These are phyloP conservation scores for Nannobrachium achirus DNA, from an alignment of 2,113 vertebrate genomes.

Conservation along the genomic window DNA sequence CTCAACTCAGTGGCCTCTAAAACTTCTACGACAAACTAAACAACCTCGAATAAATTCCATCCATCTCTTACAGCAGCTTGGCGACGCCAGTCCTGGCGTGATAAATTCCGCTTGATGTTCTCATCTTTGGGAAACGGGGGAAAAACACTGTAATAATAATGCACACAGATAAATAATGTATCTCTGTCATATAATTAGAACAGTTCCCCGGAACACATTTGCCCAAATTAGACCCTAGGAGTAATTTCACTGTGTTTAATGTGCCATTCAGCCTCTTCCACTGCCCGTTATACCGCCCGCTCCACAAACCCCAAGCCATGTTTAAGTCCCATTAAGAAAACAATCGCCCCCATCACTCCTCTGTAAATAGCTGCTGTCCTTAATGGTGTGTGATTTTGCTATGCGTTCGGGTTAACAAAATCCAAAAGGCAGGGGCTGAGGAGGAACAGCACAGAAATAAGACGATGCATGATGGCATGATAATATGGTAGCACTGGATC, in stretches of 20 bases:
- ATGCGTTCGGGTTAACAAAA: background rate
- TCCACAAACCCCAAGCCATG: conserved; percentile 37
- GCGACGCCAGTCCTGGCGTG: conserved; percentile 13
- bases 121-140: conserved; percentile 28
- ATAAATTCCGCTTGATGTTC: conserved; percentile 31
- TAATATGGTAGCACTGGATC: too few species aligned
- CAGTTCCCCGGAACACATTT: conserved; percentile 48
- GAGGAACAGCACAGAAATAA: too few species aligned
- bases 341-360: conserved; percentile 20
- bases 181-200: conserved; percentile 53
- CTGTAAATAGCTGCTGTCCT: conserved; percentile 36
- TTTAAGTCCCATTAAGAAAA: conserved; percentile 56
- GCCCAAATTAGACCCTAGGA: conserved; percentile 49
- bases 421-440: too few species aligned
- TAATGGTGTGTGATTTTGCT: conserved; percentile 28
- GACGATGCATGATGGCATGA: too few species aligned
- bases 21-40: conserved; percentile 17
- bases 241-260: conserved; percentile 56
- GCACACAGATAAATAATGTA: conserved; percentile 55
- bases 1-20: too few species aligned
- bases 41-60: conserved; percentile 11
- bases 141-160: conserved; percentile 34
- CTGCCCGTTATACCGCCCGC: conserved; percentile 12
- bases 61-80: conserved; percentile 12
- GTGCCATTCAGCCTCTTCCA: conserved; percentile 43